These are phyloP conservation scores for Zophobas atratus DNA, from an alignment of 1,140 invertebrate species.

Conservation along the genomic window DNA sequence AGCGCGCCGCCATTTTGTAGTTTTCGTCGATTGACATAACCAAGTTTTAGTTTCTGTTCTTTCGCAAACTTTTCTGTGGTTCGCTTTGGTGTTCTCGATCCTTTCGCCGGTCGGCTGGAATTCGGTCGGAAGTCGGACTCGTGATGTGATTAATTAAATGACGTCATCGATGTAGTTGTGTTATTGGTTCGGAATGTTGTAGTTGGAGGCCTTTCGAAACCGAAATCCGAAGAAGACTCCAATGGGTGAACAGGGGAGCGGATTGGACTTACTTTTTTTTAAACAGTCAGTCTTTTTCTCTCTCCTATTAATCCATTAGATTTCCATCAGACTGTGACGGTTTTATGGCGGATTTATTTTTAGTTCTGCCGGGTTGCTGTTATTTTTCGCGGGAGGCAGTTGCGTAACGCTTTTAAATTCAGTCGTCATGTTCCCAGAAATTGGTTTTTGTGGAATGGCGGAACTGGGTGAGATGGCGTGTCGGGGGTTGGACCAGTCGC, in stretches of 20 bases:
- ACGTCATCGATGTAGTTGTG: conserved; percentile 25
- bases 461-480: conserved; percentile 35
- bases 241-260: conserved; percentile 64
- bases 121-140: conserved; percentile 11
- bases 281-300: conserved; percentile 65
- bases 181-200: conserved; percentile 22
- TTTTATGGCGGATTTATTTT: conserved; percentile 29
- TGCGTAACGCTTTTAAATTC: background rate
- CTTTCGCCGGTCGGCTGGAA: conserved; percentile 1
- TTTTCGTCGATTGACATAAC: conserved; percentile 5
- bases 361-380: conserved; percentile 14
- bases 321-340: conserved; percentile 32
- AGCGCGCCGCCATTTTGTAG: conserved; percentile 58
- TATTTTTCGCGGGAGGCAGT: background rate
- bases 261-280: conserved; percentile 62
- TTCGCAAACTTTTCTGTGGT: conserved; percentile 2
- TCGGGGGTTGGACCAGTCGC: conserved; percentile 32
- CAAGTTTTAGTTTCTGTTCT: background rate
- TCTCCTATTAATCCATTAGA: conserved; percentile 63
- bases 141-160: conserved; percentile 41
- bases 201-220: conserved; percentile 7
- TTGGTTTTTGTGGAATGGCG: conserved; percentile 32
- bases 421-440: background rate
- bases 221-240: conserved; percentile 28
- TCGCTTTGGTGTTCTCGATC: conserved; percentile 1